Evolutionary conservation across 2,797 vertebrate genomes (phyloP).

Genomic region (Siniperca undulata): DNA sequence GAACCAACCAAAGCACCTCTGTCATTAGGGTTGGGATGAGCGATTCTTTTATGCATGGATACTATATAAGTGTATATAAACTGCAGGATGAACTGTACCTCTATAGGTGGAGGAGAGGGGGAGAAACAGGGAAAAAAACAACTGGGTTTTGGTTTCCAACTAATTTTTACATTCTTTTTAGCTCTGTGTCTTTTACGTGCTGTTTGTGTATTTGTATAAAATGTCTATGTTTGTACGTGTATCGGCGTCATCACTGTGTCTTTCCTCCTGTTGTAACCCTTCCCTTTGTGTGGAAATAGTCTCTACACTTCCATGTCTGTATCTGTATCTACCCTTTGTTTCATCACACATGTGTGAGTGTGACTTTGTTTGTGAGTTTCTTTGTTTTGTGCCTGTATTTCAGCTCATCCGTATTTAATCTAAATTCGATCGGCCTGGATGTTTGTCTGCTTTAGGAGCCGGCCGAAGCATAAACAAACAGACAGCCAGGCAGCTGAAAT

Average conservation of each 20-base stretch:
- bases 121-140: conserved; percentile 58
- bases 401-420: conserved; percentile 48
- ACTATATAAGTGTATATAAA: conserved; percentile 86
- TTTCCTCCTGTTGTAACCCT: conserved; percentile 49
- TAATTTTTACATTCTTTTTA: conserved; percentile 57
- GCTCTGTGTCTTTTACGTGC: conserved; percentile 63
- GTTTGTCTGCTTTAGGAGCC: conserved; percentile 62
- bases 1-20: conserved; percentile 76
- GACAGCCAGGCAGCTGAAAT: conserved; percentile 52
- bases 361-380: conserved; percentile 34
- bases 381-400: conserved; percentile 49
- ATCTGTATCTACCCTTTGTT: conserved; percentile 44
- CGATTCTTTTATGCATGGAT: conserved; percentile 87
- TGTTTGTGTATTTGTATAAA: conserved; percentile 74
- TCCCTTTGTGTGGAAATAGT: conserved; percentile 46
- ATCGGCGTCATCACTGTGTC: conserved; percentile 58
- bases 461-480: conserved; percentile 54
- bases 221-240: conserved; percentile 62
- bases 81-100: conserved; percentile 82
- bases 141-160: conserved; percentile 58
- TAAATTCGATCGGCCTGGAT: conserved; percentile 47
- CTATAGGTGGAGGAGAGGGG: conserved; percentile 75
- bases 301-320: conserved; percentile 38
- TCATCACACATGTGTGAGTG: conserved; percentile 49
- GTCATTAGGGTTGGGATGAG: conserved; percentile 76